Base-by-base conservation (phyloP, 2,797 vertebrate genomes). In the Hyperoplus immaculatus region DNA sequence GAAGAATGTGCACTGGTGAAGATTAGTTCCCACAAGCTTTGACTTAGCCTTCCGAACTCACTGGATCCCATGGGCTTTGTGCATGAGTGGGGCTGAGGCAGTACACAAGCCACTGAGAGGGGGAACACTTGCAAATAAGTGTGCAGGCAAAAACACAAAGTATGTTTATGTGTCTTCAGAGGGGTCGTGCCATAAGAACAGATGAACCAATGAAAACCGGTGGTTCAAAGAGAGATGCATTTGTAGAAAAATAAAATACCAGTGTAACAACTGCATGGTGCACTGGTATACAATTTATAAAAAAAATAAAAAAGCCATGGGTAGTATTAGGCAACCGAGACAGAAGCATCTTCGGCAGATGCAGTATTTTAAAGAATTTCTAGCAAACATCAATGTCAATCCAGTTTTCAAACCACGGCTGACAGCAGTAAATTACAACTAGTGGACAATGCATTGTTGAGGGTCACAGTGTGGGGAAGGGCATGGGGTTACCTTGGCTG, bases 1-100 rank as follows among this genome's bases (percentile, higher is more conserved):
- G 89, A 88, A 87, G 88, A 89, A 80, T 90, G 85, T 69, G 57
- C 79, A 85, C 81, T 87, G 77, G 75, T 81, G 61, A 85, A 83
- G 81, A 92, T 87, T 41, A 89, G 86, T 94, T 95, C 92, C 92
- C 93, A 95, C 81, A 93, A 91, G 88, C 93, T 94, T 93, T 93
- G 91, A 93, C 93, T 91, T 91, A 87, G 88, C 90, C 89, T 83
- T 29, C 61, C 46, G 85, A 92, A 87, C 89, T 72, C 71, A 10
- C 6, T 62, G 38, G 21, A 58, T 93, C 93, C 91, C 86, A 2
- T 3, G 85, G 78, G 92, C 47, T 75, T 88, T 81, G 59, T 71
- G 62, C 72, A n/a, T 45, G 73, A 87, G 80, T 83, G 78, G 36
- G 72, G 42, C 14, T 57, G 74, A 84, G 61, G 83, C 59, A 56